A percentile compares a stretch with the other conserved stretches of the same genome.
These are phyloP conservation scores for Tethea ocularis DNA, from an alignment of 2,888 invertebrate genomes.

Conservation along the genomic window DNA sequence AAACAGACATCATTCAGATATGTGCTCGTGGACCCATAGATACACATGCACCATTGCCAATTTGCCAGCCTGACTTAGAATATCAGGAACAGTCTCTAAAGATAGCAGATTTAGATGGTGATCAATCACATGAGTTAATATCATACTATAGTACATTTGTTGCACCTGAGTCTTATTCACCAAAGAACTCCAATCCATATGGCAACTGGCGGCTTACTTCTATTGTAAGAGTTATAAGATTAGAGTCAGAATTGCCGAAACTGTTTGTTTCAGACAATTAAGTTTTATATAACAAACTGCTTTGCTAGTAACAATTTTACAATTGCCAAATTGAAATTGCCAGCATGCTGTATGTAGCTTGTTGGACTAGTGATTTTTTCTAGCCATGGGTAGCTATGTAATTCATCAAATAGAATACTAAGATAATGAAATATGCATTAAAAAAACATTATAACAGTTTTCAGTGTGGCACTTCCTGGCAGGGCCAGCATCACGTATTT, in stretches of 20 bases:
- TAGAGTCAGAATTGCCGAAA: slow-evolving; percentile 89
- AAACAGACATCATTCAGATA: slow-evolving; percentile 90
- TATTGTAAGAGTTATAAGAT: slow-evolving; percentile 86
- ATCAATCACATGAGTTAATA: slow-evolving; percentile 90
- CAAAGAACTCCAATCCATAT: slow-evolving; percentile 64
- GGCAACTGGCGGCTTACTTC: slow-evolving; percentile 86
- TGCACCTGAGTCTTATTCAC: slow-evolving; percentile 63
- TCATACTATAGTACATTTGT: slow-evolving; percentile 89
- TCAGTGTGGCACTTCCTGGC: no score
- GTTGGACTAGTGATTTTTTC: slow-evolving; percentile 34
- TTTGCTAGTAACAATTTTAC: neutral
- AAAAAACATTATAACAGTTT: slow-evolving; percentile 29
- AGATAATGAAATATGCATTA: slow-evolving; percentile 26
- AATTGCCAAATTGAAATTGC: slow-evolving; percentile 16
- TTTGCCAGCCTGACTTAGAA: slow-evolving; percentile 90
- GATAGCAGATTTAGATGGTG: slow-evolving; percentile 89
- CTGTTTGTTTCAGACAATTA: slow-evolving; percentile 82
- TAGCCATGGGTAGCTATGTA: slow-evolving; percentile 43
- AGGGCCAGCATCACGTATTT: no score
- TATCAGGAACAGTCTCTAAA: slow-evolving; percentile 89
- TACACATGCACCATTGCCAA: slow-evolving; percentile 56
- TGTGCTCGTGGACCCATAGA: slow-evolving; percentile 79
- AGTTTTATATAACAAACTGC: slow-evolving; percentile 15
- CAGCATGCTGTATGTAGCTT: slow-evolving; percentile 59
- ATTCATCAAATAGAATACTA: neutral